Percentiles rank a stretch among this genome's conserved stretches.
phyloP scores from a whole-genome alignment of 1,140 invertebrate genomes.

The Holotrichia oblita region DNA sequence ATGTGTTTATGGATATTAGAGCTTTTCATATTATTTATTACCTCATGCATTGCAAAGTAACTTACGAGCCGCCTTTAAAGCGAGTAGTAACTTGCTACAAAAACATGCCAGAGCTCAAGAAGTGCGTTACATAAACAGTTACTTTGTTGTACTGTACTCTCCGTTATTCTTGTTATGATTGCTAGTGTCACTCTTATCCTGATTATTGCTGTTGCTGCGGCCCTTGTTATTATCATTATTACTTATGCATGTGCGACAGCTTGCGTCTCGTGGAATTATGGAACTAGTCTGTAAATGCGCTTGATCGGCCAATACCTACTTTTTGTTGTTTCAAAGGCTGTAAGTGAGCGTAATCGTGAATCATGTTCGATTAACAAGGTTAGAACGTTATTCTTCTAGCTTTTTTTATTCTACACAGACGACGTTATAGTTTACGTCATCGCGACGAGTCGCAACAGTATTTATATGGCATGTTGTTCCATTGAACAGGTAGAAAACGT shows the following conservation, averaged over 20 bases:
- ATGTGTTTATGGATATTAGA: conserved; percentile 8
- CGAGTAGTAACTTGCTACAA: neutral
- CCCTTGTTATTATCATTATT: no score
- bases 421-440: conserved; percentile 7
- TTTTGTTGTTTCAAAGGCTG: neutral
- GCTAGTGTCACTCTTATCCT: no score
- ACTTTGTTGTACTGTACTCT: no score
- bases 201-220: no score
- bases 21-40: conserved; percentile 27
- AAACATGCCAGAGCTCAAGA: neutral
- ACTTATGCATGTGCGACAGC: no score
- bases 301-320: neutral
- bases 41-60: conserved; percentile 22
- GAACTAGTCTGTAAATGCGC: neutral
- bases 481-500: neutral
- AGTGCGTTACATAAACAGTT: no score
- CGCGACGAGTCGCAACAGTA: neutral
- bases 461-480: neutral
- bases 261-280: no score
- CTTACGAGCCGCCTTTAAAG: neutral
- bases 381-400: neutral
- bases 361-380: conserved; percentile 23
- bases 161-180: no score
- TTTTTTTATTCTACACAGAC: neutral
- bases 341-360: neutral